Base-by-base conservation (phyloP, 2,797 vertebrate species). In the Takifugu ocellatus region DNA sequence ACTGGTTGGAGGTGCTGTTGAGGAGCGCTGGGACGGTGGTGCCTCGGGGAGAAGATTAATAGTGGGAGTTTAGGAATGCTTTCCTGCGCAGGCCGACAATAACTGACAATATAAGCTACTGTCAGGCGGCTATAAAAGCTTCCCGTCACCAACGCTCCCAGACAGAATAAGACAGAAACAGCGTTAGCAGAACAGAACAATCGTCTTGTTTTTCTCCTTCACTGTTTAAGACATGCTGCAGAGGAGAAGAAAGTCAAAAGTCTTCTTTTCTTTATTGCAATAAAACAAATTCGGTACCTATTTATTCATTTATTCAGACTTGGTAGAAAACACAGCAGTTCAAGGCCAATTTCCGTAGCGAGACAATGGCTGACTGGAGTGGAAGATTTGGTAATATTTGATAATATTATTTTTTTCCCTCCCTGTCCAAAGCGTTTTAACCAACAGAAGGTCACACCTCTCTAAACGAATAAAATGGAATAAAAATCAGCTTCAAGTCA, bases 1-100 rank as follows among this genome's bases (percentile, higher is more conserved):
- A 95, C 77, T 98, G 94, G 87, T 99, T 98, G 81, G 97, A 99
- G 49, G 97, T 99, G 92, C 97, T 99, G 91, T 99, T 99, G 75
- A 99, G 91, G 55, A 99, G 91, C 2, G 95, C 95, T 2, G 97
- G 97, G 55, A 99, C 95, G 0, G 96, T 96, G 5, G 97, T 97
- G 75, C 97, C 97, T 99, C 79, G n/a, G 72, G 43, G 68, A 70
- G 31, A 73, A 72, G 70, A 81, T 72, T 59, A 70, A 79, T 56
- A 57, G 51, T 14, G 5, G 46, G 39, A 70, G 51, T 77, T 84
- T 62, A 85, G 66, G 25, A 66, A 55, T 36, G 14, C 48, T 59
- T 55, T 74, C 61, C 49, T 56, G 54, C 54, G 61, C 58, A 50
- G 49, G 50, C 25, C 6, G n/a, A 66, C 62, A 54, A 67, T 44